Evolutionary conservation across 2,113 vertebrate genomes (phyloP).

Genomic region (Alectura lathami): DNA sequence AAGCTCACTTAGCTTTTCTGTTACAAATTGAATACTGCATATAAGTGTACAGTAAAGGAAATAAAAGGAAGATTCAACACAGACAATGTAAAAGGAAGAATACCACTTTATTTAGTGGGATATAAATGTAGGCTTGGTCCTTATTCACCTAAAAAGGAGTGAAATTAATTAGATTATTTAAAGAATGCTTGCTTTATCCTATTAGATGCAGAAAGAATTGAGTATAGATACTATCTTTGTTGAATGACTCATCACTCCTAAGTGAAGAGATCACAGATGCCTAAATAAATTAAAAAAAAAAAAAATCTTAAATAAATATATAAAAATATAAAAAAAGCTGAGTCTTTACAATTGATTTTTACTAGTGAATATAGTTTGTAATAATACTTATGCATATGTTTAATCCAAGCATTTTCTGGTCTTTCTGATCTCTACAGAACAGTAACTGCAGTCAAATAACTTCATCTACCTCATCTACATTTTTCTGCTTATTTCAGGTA

Average conservation of each 20-base stretch:
- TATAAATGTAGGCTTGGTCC: background rate
- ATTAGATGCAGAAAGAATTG: background rate
- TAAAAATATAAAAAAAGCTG: no score
- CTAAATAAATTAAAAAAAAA: background rate
- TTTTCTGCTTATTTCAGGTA: background rate
- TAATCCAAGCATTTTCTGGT: fast-evolving
- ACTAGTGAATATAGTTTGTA: background rate
- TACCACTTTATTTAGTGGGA: background rate
- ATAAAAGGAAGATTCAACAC: background rate
- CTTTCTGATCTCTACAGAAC: background rate
- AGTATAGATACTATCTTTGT: fast-evolving
- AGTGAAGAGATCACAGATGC: background rate
- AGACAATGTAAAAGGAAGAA: background rate
- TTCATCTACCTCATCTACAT: background rate
- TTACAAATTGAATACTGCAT: background rate
- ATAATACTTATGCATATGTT: background rate
- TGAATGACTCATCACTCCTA: background rate
- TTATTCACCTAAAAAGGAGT: background rate
- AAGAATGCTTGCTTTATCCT: background rate
- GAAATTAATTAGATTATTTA: background rate
- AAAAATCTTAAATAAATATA: background rate
- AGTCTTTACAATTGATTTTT: background rate
- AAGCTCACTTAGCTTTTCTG: background rate
- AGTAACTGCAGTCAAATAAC: background rate
- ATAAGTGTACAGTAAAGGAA: background rate